Conservation (phyloP, 2,888 invertebrate species). For the Drosophila colorata region DNA sequence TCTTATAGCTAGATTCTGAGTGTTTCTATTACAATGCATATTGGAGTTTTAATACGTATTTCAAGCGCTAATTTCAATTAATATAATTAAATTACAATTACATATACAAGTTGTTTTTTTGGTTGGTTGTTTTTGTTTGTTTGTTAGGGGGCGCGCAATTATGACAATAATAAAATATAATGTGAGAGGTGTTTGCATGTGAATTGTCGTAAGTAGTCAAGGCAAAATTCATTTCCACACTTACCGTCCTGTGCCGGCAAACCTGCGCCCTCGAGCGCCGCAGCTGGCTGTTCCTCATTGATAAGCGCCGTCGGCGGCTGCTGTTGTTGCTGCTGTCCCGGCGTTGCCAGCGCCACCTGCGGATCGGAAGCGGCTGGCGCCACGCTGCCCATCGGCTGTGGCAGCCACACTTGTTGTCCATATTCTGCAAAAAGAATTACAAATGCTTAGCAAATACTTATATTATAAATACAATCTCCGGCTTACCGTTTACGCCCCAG, state of each 20-base stretch:
- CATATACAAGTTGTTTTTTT: constrained; percentile 34
- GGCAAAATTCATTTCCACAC: constrained; percentile 71
- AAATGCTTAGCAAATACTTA: not conserved
- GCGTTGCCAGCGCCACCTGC: constrained; percentile 24
- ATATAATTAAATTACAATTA: constrained; percentile 51
- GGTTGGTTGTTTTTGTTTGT: constrained; percentile 31
- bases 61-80: constrained; percentile 39
- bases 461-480: not conserved
- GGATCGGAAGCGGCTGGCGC: constrained; percentile 46
- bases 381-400: constrained; percentile 55
- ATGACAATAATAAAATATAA: constrained; percentile 75
- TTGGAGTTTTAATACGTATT: constrained; percentile 30
- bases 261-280: constrained; percentile 72
- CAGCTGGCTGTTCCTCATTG: constrained; percentile 51
- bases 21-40: constrained; percentile 61
- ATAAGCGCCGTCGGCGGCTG: constrained; percentile 39
- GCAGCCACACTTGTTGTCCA: constrained; percentile 79
- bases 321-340: constrained; percentile 23
- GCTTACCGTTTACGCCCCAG: constrained; percentile 79
- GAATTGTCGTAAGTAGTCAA: constrained; percentile 67
- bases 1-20: constrained; percentile 58
- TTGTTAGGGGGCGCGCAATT: constrained; percentile 55
- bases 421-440: constrained; percentile 55
- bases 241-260: constrained; percentile 84
- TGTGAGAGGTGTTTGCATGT: constrained; percentile 71